Conservation (phyloP, 2,113 vertebrate genomes). For the Alethe diademata region DNA sequence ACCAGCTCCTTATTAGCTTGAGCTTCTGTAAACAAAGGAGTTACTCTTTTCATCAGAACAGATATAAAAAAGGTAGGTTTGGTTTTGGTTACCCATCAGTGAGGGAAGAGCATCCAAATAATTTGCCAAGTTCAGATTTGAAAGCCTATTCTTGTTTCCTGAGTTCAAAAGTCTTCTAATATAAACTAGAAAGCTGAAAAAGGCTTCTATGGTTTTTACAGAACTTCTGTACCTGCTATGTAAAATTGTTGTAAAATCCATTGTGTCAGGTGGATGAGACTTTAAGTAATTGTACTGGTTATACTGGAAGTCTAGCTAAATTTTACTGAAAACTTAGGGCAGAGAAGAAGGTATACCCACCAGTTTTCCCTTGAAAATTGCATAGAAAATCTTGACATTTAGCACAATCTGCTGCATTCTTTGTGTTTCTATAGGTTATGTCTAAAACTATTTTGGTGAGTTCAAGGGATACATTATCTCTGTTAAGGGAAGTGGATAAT, state of each 20-base stretch:
- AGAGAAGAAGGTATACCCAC: background rate
- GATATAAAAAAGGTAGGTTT: background rate
- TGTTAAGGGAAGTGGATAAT: background rate
- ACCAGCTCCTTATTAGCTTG: background rate
- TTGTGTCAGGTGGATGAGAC: background rate
- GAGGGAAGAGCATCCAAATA: background rate
- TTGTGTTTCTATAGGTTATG: background rate
- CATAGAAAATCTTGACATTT: background rate
- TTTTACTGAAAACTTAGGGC: background rate
- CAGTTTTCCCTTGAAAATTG: background rate
- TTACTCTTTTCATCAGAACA: conserved; percentile 27
- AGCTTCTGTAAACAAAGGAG: background rate
- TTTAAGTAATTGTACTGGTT: background rate
- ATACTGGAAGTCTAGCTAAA: background rate
- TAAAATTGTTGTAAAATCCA: background rate
- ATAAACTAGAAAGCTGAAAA: background rate
- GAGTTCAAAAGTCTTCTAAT: background rate
- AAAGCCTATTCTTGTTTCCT: background rate
- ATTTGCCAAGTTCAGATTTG: background rate
- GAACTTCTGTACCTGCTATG: background rate
- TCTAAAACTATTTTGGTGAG: background rate
- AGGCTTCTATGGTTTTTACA: background rate
- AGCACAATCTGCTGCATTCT: background rate
- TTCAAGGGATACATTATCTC: background rate
- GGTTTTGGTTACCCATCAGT: background rate